Base-by-base conservation (phyloP, 2,888 invertebrate genomes). In the Drosophila sordidula region DNA sequence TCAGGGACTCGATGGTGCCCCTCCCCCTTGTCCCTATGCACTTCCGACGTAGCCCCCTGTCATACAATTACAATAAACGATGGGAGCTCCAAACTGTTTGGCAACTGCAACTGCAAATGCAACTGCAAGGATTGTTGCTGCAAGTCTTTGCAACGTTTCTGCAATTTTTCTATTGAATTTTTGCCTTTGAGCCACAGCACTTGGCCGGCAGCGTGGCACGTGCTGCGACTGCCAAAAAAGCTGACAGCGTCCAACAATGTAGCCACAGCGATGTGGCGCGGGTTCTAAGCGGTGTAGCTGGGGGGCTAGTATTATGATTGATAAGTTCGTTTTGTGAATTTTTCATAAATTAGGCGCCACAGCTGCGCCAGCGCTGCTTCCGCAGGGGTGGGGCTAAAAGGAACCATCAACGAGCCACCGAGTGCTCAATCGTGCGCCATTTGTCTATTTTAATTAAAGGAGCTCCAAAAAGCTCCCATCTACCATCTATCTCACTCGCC, bases 251-350 rank as follows among this genome's bases (percentile, higher is more conserved):
- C 50, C 86, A 78, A 86, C 79, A 83, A 78, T 86, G 83, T 83
- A 62, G 70, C 73, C 66, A 57, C 54, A 65, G 57, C 57, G 32
- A 26, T 34, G 44, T 0, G 36, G 12, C 6, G 11, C 22, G 25
- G 8, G 12, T 25, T 18, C 29, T 39, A 2, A 22, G 52, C 16
- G 42, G 9, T 6, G 9, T 6, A 9, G 34, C 26, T 26, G 54
- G 41, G 41, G 29, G n/a, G 38, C 49, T 39, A 55, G 83, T 74
- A 80, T 80, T 84, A 84, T 84, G 83, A 84, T 84, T 84, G 83
- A 84, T 86, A 84, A 84, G 83, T 84, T 86, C 83, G 87, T 80
- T 84, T 83, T 83, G 87, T 83, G 83, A 83, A 86, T 84, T 84
- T 84, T 84, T 84, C 83, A 84, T 84, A 84, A 84, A 86, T 84